A percentile compares a stretch with the other conserved stretches of the same genome.
Conservation (phyloP, 2,888 invertebrate genomes). For the Cantharis rustica region DNA sequence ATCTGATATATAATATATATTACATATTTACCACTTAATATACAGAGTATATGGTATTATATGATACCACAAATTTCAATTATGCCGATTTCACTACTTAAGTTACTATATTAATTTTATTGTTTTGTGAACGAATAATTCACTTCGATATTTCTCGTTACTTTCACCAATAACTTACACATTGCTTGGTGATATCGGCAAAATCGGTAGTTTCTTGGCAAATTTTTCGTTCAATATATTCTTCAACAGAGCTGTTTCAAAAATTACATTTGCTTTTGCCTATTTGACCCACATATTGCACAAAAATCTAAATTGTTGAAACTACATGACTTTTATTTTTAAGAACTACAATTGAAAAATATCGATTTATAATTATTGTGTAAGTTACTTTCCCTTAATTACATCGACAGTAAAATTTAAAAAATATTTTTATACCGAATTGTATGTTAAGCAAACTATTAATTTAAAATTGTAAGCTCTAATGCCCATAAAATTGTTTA, state of each 20-base stretch:
- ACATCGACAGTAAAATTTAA: background rate
- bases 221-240: too few relatives aligned
- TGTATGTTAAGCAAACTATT: background rate
- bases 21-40: too few relatives aligned
- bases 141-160: background rate
- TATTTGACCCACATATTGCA: background rate
- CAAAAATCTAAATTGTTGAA: background rate
- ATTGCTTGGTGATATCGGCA: background rate
- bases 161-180: background rate
- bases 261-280: background rate
- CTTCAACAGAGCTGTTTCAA: too few relatives aligned
- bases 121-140: too few relatives aligned
- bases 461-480: background rate
- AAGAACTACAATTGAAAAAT: background rate
- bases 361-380: background rate
- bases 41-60: background rate
- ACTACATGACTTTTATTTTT: background rate
- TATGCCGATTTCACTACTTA: background rate
- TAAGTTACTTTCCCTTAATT: background rate
- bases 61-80: background rate
- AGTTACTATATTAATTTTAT: too few relatives aligned
- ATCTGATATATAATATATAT: too few relatives aligned
- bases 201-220: background rate
- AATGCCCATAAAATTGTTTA: background rate
- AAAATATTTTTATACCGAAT: background rate